Evolutionary conservation across 2,113 vertebrate species (phyloP).

Genomic region (Hymenochirus boettgeri): DNA sequence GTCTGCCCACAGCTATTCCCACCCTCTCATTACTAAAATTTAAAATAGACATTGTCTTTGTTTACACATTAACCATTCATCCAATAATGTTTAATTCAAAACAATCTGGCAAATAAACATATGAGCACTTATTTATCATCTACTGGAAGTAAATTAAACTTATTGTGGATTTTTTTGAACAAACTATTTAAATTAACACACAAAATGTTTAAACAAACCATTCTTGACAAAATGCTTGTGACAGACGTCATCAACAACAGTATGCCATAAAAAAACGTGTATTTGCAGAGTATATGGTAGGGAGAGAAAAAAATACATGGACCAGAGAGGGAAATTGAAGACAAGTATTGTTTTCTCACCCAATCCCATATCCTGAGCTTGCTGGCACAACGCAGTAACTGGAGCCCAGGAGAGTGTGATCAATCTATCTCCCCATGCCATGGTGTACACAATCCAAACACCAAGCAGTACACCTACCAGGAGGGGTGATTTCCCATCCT

Average conservation of each 20-base stretch:
- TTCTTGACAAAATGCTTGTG: not conserved
- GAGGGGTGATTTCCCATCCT: conserved; percentile 28
- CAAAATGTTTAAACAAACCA: no score
- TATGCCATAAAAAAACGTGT: conserved; percentile 15
- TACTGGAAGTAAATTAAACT: no score
- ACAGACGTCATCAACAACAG: not conserved
- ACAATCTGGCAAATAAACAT: no score
- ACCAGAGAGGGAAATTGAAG: conserved; percentile 11
- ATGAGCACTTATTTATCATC: no score
- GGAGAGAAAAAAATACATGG: conserved; percentile 17
- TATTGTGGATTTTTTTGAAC: no score
- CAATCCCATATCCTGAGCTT: conserved; percentile 34
- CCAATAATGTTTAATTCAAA: no score
- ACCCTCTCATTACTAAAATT: not conserved
- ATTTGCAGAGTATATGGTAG: not conserved
- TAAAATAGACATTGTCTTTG: no score
- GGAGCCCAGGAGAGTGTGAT: conserved; percentile 33
- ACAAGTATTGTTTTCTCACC: conserved; percentile 38
- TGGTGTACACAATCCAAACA: conserved; percentile 34
- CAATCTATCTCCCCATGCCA: conserved; percentile 1
- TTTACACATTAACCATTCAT: no score
- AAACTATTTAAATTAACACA: no score
- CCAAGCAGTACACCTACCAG: conserved; percentile 31
- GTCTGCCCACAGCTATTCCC: not conserved
- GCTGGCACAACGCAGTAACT: conserved; percentile 39